Evolutionary conservation across 2,797 vertebrate genomes (phyloP), one percentile per base, ranked within the genome.

Genomic region (Anisognathus igniventris): DNA sequence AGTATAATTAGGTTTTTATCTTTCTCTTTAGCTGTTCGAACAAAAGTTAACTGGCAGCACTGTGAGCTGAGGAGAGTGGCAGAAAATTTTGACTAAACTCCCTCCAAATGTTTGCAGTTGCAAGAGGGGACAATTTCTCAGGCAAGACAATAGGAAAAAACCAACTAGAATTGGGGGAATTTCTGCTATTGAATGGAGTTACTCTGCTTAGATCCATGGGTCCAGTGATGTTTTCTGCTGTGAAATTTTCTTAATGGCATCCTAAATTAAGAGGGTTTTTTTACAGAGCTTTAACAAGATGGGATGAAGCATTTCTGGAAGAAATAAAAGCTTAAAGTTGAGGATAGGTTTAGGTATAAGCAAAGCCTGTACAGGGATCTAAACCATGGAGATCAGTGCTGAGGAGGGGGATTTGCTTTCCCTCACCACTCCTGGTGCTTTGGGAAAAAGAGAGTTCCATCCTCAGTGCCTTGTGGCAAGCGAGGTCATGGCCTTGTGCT

Each of bases 1-100:
- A 33, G 40, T 39, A n/a, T 73, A 91, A 92, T 95, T 73, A 72
- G 58, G 12, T 75, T 91, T 94, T 96, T 90, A 78, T 92, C 84
- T 95, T 85, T 79, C 20, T 50, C 23, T 70, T 82, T 12, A 67
- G 42, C 67, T 82, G 20, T 70, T 88, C 66, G 12, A 48, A 75
- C 86, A 91, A 71, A 85, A 76, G 67, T 21, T 44, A 75, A 16
- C 48, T 56, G 39, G 10, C 61, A 74, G 8, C 4, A 4, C 48
- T 79, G 15, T 35, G 27, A 87, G 28, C 60, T 39, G 23, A 51
- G 20, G 64, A 24, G 28, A 44, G 15, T 21, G 57, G 50, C 28
- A 73, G 66, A 27, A 60, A 64, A 30, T 67, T 78, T 42, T 56
- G 17, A 22, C 58, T 51, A 4, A 75, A 51, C 20, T 56, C 50